Percentiles rank a stretch among this genome's conserved stretches.
phyloP scores from a whole-genome alignment of 2,113 vertebrate species.

The Centropus unirufus region DNA sequence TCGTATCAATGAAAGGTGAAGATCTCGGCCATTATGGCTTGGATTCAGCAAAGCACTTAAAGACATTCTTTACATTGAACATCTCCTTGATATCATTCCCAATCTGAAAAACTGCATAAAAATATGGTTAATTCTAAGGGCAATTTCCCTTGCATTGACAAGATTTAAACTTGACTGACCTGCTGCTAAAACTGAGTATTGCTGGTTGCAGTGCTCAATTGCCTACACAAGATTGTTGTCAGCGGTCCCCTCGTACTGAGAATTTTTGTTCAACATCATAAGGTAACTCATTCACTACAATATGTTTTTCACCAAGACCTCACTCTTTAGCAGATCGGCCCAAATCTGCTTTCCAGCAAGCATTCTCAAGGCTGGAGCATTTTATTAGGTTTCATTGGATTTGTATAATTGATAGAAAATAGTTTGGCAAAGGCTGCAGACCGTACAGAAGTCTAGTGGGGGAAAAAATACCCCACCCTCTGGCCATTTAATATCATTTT shows the following conservation, averaged over 20 bases:
- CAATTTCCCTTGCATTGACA: neutral
- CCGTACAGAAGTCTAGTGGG: neutral
- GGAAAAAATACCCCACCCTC: neutral
- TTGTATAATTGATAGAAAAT: neutral
- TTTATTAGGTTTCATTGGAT: neutral
- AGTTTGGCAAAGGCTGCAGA: neutral
- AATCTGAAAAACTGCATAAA: neutral
- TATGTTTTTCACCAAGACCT: neutral
- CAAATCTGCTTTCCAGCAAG: neutral
- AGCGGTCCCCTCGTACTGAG: fast-evolving
- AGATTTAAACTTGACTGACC: neutral
- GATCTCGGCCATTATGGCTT: conserved; percentile 6
- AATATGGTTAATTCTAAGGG: neutral
- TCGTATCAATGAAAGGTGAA: neutral
- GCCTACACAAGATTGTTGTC: neutral
- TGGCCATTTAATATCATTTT: neutral
- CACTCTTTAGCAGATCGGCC: neutral
- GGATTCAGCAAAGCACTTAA: conserved; percentile 56
- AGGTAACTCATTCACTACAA: neutral
- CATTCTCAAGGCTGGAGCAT: neutral
- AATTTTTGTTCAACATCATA: neutral
- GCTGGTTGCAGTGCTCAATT: neutral
- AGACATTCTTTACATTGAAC: neutral
- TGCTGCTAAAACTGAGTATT: neutral
- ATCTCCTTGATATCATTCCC: neutral